Conservation (phyloP, 1,140 invertebrate species). For the Procambarus virginalis region DNA sequence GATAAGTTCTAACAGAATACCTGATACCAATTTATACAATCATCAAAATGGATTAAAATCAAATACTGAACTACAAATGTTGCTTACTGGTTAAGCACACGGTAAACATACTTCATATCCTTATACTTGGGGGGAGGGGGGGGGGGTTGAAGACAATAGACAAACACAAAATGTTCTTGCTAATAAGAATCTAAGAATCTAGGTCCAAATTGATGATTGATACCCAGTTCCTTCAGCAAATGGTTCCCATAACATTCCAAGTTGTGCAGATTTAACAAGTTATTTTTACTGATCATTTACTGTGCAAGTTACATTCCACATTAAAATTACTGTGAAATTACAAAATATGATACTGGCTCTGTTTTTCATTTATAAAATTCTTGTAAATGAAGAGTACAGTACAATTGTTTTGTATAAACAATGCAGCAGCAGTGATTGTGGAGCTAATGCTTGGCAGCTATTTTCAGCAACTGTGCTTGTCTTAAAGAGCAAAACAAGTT, state of each 20-base stretch:
- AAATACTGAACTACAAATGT: background rate
- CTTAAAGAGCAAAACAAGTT: too few relatives aligned
- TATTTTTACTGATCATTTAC: background rate
- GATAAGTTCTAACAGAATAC: background rate
- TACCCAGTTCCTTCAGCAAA: background rate
- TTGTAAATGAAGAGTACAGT: background rate
- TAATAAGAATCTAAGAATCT: background rate
- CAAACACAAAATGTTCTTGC: background rate
- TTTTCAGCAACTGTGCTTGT: background rate
- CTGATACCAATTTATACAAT: background rate
- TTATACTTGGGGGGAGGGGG: too few relatives aligned
- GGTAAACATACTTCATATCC: too few relatives aligned
- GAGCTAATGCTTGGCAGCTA: constrained; percentile 38
- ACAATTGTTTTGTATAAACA: background rate
- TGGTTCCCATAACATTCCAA: background rate
- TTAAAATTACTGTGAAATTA: background rate
- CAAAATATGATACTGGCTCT: background rate
- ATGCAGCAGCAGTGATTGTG: constrained; percentile 23
- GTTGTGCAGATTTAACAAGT: background rate
- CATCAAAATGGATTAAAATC: background rate
- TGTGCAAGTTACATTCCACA: background rate
- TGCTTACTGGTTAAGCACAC: background rate
- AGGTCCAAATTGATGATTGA: background rate
- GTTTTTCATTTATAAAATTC: background rate
- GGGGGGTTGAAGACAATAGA: background rate